These are phyloP conservation scores for Brachyhypopomus occidentalis DNA, from an alignment of 2,113 vertebrate species.

Conservation along the genomic window DNA sequence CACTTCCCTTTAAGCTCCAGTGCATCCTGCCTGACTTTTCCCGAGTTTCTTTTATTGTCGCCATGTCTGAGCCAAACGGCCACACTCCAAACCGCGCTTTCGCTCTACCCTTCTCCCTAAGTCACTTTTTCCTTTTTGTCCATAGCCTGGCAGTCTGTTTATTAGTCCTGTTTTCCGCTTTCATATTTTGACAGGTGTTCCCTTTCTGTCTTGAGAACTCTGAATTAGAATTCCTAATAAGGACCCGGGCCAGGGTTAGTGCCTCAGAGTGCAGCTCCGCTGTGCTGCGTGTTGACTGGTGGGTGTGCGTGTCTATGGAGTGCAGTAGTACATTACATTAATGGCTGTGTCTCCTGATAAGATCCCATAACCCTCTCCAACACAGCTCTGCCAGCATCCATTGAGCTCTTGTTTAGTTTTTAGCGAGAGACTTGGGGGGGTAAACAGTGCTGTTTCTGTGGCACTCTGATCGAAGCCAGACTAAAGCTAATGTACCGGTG, in stretches of 20 bases:
- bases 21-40: neutral
- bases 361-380: constrained; percentile 20
- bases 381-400: constrained; percentile 22
- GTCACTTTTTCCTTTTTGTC: constrained; percentile 15
- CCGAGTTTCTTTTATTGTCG: neutral
- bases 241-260: neutral
- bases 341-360: constrained; percentile 28
- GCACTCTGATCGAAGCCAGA: constrained; percentile 46
- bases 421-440: constrained; percentile 25
- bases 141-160: constrained; percentile 27
- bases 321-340: neutral
- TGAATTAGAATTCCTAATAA: constrained; percentile 1
- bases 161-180: constrained; percentile 22
- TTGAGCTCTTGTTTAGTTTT: constrained; percentile 27
- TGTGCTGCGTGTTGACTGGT: neutral
- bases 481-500: constrained; percentile 43
- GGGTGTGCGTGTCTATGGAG: constrained; percentile 14
- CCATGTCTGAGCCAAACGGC: constrained; percentile 10
- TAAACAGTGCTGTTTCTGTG: constrained; percentile 48
- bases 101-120: neutral
- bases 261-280: neutral
- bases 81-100: neutral
- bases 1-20: neutral
- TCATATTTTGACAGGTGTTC: constrained; percentile 41
- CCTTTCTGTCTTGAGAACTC: constrained; percentile 17